Evolutionary conservation across 1,140 invertebrate species (phyloP), one percentile per base, ranked within the genome.

Genomic region (Nasonia giraulti): DNA sequence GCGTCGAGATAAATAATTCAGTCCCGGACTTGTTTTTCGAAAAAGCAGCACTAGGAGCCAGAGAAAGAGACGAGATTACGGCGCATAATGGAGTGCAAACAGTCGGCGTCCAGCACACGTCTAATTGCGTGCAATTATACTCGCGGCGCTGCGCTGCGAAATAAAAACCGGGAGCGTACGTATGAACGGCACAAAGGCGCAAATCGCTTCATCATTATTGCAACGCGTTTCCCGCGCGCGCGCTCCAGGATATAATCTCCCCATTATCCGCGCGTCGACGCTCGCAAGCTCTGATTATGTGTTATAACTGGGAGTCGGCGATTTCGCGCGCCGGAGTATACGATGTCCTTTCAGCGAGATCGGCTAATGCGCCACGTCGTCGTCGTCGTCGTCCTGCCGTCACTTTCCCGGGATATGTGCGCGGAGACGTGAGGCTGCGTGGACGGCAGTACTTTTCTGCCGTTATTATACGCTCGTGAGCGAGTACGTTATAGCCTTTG

Each of bases 41-140:
- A 71, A 71, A 71, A 71, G 68, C 68, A n/a, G 27, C 27, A 33
- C 7, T n/a, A 71, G 17, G 3, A 31, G 10, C n/a, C 2, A 27
- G 66, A 12, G 27, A 27, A n/a, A 27, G 23, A n/a, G n/a, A 71
- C 23, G 68, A 71, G 68, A 71, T 27, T 27, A 11, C 27, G 27
- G 76, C 6, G 31, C 14, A 78, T 66, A 78, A 78, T 78, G 75
- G 75, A 77, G 75, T 77, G 44, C 75, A 77, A 77, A 77, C 23
- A 77, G 40, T 78, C 50, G 76, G 23, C 10, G 33, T 3, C 4
- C 33, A 37, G 33, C 20, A 27, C 37, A 8, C 0, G 33, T 17
- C 44, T 71, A 80, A 80, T 69, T 80, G 78, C 55, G 31, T 40
- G 78, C 33, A 80, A 80, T 79, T 79, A 75, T 14, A 55, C 55